Evolutionary conservation across 2,113 vertebrate species (phyloP).

Genomic region (Bujurquina vittata): DNA sequence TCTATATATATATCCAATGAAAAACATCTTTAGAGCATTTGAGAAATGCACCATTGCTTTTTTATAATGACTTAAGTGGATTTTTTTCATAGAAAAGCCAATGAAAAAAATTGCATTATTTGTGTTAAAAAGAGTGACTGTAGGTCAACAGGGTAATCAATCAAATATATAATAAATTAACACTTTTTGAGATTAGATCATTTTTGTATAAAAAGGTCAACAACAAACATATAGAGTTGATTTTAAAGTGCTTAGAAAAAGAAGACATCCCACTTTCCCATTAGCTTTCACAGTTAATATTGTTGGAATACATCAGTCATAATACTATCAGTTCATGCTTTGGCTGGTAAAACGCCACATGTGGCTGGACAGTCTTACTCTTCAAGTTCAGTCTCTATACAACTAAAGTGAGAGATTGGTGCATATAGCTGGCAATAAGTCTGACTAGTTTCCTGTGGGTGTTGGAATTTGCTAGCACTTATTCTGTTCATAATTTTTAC

Average conservation of each 20-base stretch:
- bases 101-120: neutral
- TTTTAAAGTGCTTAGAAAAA: neutral
- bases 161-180: conserved; percentile 4
- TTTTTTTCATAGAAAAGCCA: neutral
- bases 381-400: too few relatives aligned
- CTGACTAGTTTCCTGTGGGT: too few relatives aligned
- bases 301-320: too few relatives aligned
- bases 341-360: too few relatives aligned
- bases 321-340: too few relatives aligned
- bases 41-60: neutral
- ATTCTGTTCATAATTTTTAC: too few relatives aligned
- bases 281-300: neutral
- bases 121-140: neutral
- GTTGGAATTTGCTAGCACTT: too few relatives aligned
- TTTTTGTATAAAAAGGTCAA: neutral
- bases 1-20: conserved; percentile 23
- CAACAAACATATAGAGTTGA: neutral
- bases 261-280: neutral
- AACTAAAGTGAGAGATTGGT: too few relatives aligned
- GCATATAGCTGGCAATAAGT: too few relatives aligned
- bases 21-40: conserved; percentile 18
- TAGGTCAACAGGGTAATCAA: neutral
- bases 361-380: too few relatives aligned
- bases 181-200: neutral
- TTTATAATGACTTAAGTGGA: conserved; percentile 24